Evolutionary conservation across 2,797 vertebrate genomes (phyloP), one percentile per base, ranked within the genome.

Genomic region (Zalophus californianus): DNA sequence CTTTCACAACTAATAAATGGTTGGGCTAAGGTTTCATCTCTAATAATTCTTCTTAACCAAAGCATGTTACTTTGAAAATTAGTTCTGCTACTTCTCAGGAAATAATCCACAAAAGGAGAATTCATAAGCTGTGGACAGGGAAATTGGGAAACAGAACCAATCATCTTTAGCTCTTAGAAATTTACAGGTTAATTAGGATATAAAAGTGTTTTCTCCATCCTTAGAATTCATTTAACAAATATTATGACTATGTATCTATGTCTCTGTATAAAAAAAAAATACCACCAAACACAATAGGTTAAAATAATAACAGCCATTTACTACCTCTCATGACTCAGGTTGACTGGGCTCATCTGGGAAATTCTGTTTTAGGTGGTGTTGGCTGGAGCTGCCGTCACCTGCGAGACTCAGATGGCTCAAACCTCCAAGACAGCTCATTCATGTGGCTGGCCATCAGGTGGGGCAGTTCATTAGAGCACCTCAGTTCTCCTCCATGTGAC

Each of bases 21-120:
- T 87, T 83, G 54, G 70, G 25, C 3, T 6, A 62, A 50, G 64
- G 86, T 50, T 54, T 78, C 0, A 62, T 41, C 85, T 89, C 4
- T 56, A 72, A 70, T 75, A 48, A 86, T 21, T 82, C 60, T 80
- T 90, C 48, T 83, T 90, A 78, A 50, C 13, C 32, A 73, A 83
- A 7, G 0, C 9, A 50, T 87, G 7, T 41, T 88, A 32, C 27
- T 79, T 56, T 60, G 41, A 92, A 91, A 85, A 32, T 29, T 56
- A 62, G 2, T 44, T 60, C 58, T 58, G 25, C 3, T 80, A 44
- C 16, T 83, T 96, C 78, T 83, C 13, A 48, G 4, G 12, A 73
- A 23, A 78, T 60, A 84, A 4, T 56, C 16, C 54, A 21, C 15
- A 87, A 48, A 86, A 96, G 10, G 0, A 38, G 8, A 60, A 20